Evolutionary conservation across 2,113 vertebrate species (phyloP).

Genomic region (Sciurus niger): DNA sequence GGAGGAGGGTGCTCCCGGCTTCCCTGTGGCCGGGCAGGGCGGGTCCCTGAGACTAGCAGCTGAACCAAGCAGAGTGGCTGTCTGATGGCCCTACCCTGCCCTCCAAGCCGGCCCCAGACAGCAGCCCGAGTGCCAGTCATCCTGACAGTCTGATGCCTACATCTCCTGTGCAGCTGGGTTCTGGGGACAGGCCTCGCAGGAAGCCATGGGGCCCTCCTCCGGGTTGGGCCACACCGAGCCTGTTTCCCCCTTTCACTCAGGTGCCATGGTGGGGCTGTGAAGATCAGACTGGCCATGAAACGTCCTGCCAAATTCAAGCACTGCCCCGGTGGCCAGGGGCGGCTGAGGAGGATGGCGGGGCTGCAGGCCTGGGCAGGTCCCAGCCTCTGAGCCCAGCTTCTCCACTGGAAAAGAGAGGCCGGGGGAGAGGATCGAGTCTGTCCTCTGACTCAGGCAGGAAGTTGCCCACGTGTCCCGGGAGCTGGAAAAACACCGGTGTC

Average conservation of each 20-base stretch:
- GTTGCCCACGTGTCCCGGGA: rapidly evolving
- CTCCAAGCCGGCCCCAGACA: rapidly evolving
- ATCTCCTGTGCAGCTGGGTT: background rate
- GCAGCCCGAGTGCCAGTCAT: background rate
- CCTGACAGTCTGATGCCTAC: background rate
- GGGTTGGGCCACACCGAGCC: background rate
- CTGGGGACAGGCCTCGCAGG: no score
- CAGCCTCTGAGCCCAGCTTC: background rate
- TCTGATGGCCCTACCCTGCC: background rate
- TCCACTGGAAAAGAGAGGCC: background rate
- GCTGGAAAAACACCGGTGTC: slow-evolving; percentile 21
- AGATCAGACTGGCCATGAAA: rapidly evolving
- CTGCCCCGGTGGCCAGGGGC: background rate
- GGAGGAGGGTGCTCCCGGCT: background rate
- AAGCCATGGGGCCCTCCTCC: background rate
- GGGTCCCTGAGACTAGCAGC: rapidly evolving
- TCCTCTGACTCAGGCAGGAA: background rate
- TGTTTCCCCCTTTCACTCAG: background rate
- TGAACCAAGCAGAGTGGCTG: no score
- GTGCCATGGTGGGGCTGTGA: rapidly evolving
- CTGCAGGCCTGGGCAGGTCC: background rate
- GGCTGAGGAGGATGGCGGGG: background rate
- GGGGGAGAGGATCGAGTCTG: background rate
- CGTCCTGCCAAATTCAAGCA: background rate
- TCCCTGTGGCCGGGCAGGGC: background rate